Percentiles rank a stretch among this genome's conserved stretches.
Conservation (phyloP, 2,888 invertebrate genomes). For the Leistus spinibarbis region DNA sequence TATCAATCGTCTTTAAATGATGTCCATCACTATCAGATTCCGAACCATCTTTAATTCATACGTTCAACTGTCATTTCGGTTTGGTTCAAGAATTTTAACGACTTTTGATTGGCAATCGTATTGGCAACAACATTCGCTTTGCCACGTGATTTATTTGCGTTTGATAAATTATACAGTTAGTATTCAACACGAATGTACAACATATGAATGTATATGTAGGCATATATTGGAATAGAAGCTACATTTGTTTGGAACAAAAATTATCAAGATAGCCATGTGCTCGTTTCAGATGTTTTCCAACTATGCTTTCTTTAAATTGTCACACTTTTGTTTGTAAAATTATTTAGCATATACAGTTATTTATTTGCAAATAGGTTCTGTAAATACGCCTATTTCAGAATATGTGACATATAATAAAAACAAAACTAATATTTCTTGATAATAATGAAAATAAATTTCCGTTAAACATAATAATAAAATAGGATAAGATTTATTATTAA, state of each 20-base stretch:
- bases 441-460: too few species aligned
- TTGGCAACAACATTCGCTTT: not conserved
- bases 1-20: not conserved
- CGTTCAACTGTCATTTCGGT: not conserved
- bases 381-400: too few species aligned
- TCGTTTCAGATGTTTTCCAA: not conserved
- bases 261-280: not conserved
- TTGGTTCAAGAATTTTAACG: slow-evolving; percentile 15
- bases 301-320: not conserved
- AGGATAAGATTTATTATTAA: too few species aligned
- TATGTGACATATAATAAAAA: too few species aligned
- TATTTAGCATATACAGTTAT: not conserved
- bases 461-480: too few species aligned
- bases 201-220: not conserved
- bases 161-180: slow-evolving; percentile 17
- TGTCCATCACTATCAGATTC: not conserved
- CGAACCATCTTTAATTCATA: not conserved
- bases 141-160: slow-evolving; percentile 16
- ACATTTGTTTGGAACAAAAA: not conserved
- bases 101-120: slow-evolving; percentile 2
- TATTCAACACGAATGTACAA: slow-evolving; percentile 3
- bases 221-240: not conserved
- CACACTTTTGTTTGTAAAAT: not conserved
- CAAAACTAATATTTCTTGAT: too few species aligned
- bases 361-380: not conserved